Evolutionary conservation across 2,113 vertebrate species (phyloP), one percentile per base, ranked within the genome.

Genomic region (Cisticola juncidis): DNA sequence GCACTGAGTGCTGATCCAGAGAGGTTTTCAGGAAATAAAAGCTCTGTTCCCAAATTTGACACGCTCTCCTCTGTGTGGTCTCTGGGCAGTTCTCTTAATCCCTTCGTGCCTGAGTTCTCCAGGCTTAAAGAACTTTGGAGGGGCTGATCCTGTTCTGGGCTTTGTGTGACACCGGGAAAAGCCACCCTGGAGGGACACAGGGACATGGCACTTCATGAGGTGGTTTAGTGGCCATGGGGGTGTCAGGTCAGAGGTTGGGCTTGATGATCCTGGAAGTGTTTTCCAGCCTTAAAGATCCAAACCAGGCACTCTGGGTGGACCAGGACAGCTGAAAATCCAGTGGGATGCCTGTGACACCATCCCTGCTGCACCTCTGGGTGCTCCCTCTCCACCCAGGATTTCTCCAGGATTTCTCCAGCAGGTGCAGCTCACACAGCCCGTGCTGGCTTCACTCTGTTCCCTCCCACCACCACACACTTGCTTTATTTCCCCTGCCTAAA

Each of bases 181-280:
- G 23, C 40, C 54, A 0, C n/a, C 0, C 0, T 11, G 6, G 19
- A 44, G 50, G 51, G 76, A 13, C 53, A 13, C 23, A 8, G 56
- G 70, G 12, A 69, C 0, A 5, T 22, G 70, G n/a, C 70, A 61
- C 47, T 54, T 31, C 17, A 2, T 13, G 24, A 2, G 23, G n/a
- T 40, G 62, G 21, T 54, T 76, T 26, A 9, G 42, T 28, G 61
- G 17, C 61, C 29, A 1, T 25, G 35, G 35, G 23, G 62, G 12
- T 12, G 0, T 54, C 1, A 11, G 31, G 35, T 42, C 70, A 76
- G n/a, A 69, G 61, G 25, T 15, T 26, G 53, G n/a, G 40, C 14
- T 61, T 9, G 35, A 17, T 56, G 64, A 23, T 17, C 48, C 62
- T 69, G 62, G 40, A 28, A 33, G 35, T 2, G 4, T 69, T 69